These are phyloP conservation scores for Musca domestica DNA, from an alignment of 1,140 invertebrate species.

Conservation along the genomic window DNA sequence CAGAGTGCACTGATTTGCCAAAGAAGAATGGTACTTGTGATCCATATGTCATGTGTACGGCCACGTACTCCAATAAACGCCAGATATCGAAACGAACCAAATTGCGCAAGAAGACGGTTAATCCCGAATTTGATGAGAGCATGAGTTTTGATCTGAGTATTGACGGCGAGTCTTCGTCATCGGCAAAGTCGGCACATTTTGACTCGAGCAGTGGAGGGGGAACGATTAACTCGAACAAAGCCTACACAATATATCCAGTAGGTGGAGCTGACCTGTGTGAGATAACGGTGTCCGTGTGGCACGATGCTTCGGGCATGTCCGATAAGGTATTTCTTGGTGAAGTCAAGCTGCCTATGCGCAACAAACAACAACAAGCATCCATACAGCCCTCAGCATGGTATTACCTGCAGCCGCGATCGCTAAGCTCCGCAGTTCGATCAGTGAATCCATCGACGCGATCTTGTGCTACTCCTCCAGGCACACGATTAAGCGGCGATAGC, in stretches of 20 bases:
- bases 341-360: constrained; percentile 72
- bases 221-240: constrained; percentile 48
- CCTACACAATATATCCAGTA: constrained; percentile 58
- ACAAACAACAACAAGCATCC: constrained; percentile 63
- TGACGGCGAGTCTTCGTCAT: constrained; percentile 54
- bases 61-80: constrained; percentile 77
- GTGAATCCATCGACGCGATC: constrained; percentile 63
- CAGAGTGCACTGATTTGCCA: constrained; percentile 84
- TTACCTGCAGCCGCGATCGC: constrained; percentile 73
- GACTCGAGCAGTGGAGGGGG: constrained; percentile 39
- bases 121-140: constrained; percentile 84
- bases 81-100: constrained; percentile 80
- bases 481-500: constrained; percentile 61
- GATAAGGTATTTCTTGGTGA: constrained; percentile 83
- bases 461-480: constrained; percentile 67
- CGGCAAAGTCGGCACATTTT: constrained; percentile 17
- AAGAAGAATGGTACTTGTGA: constrained; percentile 88
- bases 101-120: constrained; percentile 84
- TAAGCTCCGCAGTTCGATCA: constrained; percentile 57
- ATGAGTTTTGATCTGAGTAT: constrained; percentile 80
- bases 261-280: constrained; percentile 66
- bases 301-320: constrained; percentile 74
- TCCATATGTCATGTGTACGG: constrained; percentile 79
- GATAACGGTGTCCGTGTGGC: constrained; percentile 78
- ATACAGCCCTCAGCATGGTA: constrained; percentile 69